Evolutionary conservation across 2,888 invertebrate species (phyloP).

Genomic region (Atherix ibis): DNA sequence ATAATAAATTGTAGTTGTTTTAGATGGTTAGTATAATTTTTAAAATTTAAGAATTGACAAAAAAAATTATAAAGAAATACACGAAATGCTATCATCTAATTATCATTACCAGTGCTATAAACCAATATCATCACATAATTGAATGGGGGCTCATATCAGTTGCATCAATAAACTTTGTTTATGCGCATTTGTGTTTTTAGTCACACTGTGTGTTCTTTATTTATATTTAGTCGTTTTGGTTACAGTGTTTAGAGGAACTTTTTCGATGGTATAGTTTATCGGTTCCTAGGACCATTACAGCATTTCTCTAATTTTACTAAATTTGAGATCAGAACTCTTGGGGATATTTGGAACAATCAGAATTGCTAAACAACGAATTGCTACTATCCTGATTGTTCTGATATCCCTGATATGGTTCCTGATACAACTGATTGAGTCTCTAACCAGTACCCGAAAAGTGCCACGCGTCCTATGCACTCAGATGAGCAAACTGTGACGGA

Average conservation of each 20-base stretch:
- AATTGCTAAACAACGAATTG: slow-evolving; percentile 33
- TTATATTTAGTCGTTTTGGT: no score
- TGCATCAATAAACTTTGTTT: slow-evolving; percentile 19
- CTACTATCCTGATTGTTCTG: slow-evolving; percentile 43
- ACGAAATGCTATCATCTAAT: slow-evolving; percentile 6
- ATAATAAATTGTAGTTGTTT: no score
- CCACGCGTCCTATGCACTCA: slow-evolving; percentile 84
- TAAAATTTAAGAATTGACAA: slow-evolving; percentile 1
- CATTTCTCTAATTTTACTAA: slow-evolving; percentile 11
- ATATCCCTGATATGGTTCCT: slow-evolving; percentile 50
- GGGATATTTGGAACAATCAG: slow-evolving; percentile 37
- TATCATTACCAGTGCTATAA: slow-evolving; percentile 26
- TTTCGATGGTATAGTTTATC: no score
- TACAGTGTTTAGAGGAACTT: no score
- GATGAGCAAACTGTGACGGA: slow-evolving; percentile 83
- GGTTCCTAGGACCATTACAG: no score
- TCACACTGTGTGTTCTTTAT: no score
- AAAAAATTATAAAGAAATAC: neutral
- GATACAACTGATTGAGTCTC: slow-evolving; percentile 37
- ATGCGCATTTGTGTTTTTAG: no score
- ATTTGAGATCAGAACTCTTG: slow-evolving; percentile 36
- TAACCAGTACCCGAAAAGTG: slow-evolving; percentile 44
- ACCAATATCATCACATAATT: slow-evolving; percentile 20
- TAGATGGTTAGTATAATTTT: neutral
- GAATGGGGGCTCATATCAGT: slow-evolving; percentile 32